Percentiles rank a stretch among this genome's conserved stretches.
phyloP scores from a whole-genome alignment of 2,888 invertebrate genomes.

The Diaphora mendica region DNA sequence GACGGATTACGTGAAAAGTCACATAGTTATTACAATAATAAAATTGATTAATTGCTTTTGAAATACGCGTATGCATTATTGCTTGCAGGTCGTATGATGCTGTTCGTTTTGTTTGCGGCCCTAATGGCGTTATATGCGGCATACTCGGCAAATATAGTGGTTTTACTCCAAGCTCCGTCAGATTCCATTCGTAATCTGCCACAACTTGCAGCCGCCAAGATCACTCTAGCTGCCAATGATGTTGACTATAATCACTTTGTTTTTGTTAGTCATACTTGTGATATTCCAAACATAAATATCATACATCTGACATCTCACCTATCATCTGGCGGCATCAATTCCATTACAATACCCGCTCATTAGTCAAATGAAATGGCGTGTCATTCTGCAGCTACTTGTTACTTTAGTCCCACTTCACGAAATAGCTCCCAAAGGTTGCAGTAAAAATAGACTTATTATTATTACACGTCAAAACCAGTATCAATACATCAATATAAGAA shows the following conservation, averaged over 20 bases:
- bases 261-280: slow-evolving; percentile 74
- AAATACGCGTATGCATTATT: not conserved
- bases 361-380: not conserved
- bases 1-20: not conserved
- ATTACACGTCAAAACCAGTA: too few species aligned
- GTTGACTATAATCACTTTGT: slow-evolving; percentile 87
- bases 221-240: slow-evolving; percentile 87
- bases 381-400: not conserved
- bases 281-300: not conserved
- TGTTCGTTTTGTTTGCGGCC: slow-evolving; percentile 65
- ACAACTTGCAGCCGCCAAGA: slow-evolving; percentile 85
- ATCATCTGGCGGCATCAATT: not conserved
- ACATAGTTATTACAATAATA: not conserved
- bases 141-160: slow-evolving; percentile 89
- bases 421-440: too few species aligned
- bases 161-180: slow-evolving; percentile 88
- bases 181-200: slow-evolving; percentile 83
- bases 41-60: not conserved
- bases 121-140: slow-evolving; percentile 87
- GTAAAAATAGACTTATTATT: too few species aligned
- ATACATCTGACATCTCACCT: not conserved
- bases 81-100: slow-evolving; percentile 67
- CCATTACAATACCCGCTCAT: not conserved
- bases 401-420: not conserved
- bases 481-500: too few species aligned